A percentile compares a stretch with the other conserved stretches of the same genome.
phyloP scores from a whole-genome alignment of 1,140 invertebrate species.

The Calephelis virginiensis region DNA sequence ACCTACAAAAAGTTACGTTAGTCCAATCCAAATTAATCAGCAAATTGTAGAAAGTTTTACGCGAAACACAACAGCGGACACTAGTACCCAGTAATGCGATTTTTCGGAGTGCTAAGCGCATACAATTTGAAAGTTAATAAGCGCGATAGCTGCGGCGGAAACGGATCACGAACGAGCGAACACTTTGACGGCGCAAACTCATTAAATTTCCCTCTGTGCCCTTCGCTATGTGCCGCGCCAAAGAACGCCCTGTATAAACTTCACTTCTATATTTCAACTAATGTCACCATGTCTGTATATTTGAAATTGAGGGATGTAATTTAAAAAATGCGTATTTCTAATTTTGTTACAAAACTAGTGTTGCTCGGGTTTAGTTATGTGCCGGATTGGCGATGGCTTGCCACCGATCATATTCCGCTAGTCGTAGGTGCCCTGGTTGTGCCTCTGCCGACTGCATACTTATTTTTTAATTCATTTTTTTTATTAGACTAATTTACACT shows the following conservation, averaged over 20 bases:
- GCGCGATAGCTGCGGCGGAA: conserved; percentile 16
- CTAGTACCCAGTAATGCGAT: conserved; percentile 9
- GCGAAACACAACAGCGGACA: neutral
- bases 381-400: too few species aligned
- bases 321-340: too few species aligned
- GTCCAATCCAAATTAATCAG: neutral
- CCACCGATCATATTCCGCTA: too few species aligned
- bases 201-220: conserved; percentile 14
- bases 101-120: conserved; percentile 12
- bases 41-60: neutral
- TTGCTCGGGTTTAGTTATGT: too few species aligned
- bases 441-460: too few species aligned
- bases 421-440: too few species aligned
- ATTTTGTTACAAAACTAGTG: too few species aligned
- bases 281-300: neutral
- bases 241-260: conserved; percentile 12
- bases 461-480: too few species aligned
- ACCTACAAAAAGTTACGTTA: neutral
- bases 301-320: too few species aligned
- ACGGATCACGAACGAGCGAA: conserved; percentile 11
- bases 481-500: too few species aligned
- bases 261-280: conserved; percentile 4
- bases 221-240: neutral
- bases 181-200: conserved; percentile 17
- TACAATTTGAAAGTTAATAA: conserved; percentile 15